A percentile compares a stretch with the other conserved stretches of the same genome.
phyloP scores from a whole-genome alignment of 2,888 invertebrate species.

The Epicampocera succincta region DNA sequence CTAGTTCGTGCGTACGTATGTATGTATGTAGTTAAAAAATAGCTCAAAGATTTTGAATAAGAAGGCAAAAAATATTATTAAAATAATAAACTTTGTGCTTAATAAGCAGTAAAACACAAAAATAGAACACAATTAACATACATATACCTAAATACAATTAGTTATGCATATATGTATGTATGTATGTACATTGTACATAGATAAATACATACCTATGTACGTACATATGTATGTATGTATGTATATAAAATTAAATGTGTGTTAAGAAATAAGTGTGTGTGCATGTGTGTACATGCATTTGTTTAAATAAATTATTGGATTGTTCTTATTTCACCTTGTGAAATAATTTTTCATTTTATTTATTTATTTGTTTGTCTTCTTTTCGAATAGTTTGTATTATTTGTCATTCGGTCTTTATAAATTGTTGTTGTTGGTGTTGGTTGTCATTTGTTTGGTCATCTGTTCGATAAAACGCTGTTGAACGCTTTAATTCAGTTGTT shows the following conservation, averaged over 20 bases:
- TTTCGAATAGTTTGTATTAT: conserved; percentile 30
- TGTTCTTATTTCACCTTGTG: conserved; percentile 47
- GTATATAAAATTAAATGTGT: too few species aligned
- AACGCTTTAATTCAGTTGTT: neutral
- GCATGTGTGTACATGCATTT: too few species aligned
- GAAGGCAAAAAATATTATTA: too few species aligned
- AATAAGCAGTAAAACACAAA: too few species aligned
- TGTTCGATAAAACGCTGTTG: neutral
- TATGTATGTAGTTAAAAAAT: too few species aligned
- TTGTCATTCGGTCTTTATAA: conserved; percentile 24
- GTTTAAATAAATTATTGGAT: conserved; percentile 26
- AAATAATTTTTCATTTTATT: conserved; percentile 35
- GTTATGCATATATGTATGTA: too few species aligned
- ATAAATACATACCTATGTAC: neutral
- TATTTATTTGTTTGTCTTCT: neutral
- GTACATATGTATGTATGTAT: neutral
- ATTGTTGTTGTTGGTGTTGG: conserved; percentile 36
- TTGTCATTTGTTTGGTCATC: conserved; percentile 1
- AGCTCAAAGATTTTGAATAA: too few species aligned
- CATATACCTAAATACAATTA: too few species aligned
- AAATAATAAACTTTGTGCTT: too few species aligned
- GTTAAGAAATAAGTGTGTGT: too few species aligned
- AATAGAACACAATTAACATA: too few species aligned
- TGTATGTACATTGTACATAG: neutral
- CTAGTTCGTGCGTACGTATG: too few species aligned